Conservation (phyloP, 2,888 invertebrate genomes). For the Heliconius hortense region DNA sequence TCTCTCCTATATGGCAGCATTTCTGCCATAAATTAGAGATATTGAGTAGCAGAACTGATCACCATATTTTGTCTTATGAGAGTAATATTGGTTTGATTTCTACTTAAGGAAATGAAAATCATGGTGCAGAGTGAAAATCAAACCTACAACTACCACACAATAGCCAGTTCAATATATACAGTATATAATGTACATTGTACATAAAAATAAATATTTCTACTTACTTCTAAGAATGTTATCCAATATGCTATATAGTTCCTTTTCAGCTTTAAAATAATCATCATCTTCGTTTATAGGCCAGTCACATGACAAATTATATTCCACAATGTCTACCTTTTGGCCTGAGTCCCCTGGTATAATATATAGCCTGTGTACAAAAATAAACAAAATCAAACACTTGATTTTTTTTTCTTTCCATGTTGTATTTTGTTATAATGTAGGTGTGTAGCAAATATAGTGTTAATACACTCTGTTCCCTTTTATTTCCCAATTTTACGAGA, state of each 20-base stretch:
- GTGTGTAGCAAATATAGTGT: too few relatives aligned
- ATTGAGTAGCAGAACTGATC: too few relatives aligned
- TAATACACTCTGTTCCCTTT: too few relatives aligned
- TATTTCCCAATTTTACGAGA: too few relatives aligned
- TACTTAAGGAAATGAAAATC: too few relatives aligned
- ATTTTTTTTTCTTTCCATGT: background rate
- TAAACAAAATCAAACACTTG: background rate
- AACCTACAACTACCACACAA: too few relatives aligned
- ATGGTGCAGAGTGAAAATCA: background rate
- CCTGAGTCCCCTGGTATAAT: constrained; percentile 64
- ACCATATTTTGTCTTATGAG: too few relatives aligned
- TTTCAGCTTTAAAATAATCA: constrained; percentile 63
- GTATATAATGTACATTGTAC: too few relatives aligned
- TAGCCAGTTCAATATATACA: too few relatives aligned
- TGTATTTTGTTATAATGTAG: background rate
- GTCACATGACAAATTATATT: constrained; percentile 70
- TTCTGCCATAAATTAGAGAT: too few relatives aligned
- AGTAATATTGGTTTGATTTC: too few relatives aligned
- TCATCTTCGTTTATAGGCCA: constrained; percentile 69
- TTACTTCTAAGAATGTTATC: constrained; percentile 71
- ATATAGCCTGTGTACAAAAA: constrained; percentile 58
- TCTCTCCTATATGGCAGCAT: too few relatives aligned
- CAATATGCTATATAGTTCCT: constrained; percentile 58
- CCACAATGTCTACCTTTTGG: constrained; percentile 65
- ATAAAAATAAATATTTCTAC: constrained; percentile 44